Base-by-base conservation (phyloP, 2,888 invertebrate species). In the Scaeva pyrastri region DNA sequence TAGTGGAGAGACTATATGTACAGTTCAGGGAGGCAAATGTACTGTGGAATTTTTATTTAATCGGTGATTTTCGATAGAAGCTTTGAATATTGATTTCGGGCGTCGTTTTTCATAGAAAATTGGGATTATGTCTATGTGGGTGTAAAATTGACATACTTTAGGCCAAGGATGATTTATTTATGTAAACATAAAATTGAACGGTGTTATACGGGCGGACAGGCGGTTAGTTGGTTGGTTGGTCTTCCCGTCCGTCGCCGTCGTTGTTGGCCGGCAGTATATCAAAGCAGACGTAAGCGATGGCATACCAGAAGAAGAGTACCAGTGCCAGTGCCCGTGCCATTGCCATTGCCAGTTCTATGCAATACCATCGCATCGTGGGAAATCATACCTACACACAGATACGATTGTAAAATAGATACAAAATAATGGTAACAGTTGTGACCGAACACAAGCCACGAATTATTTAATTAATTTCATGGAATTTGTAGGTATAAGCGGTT, bases 1-100 rank as follows among this genome's bases (percentile, higher is more conserved):
- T 36, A 45, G 50, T 39, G 84, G 43, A 41, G 21, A 55, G 11
- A 10, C n/a, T 48, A 31, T 31, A 31, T 31, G 8, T 8, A 7
- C 23, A 23, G n/a, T n/a, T 21, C 23, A 23, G 19, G 41, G 48
- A 16, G 71, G 58, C 71, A 86, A 86, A 82, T 78, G 73, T 86
- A 74, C 73, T 64, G 71, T 78, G 82, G 82, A 86, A 82, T 86
- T 86, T 68, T 82, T 86, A 86, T 82, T 86, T 77, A 82, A 86
- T 86, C 73, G 77, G 6, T 64, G 82, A 77, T 82, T 86, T 86
- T 74, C 86, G 82, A 86, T 86, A 77, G 73, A 73, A 68, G 85
- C 76, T 81, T 77, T 81, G 77, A 81, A 86, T 86, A 86, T 82
- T 82, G 82, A 82, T 86, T 85, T 85, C 55, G 70, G 45, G 52